Evolutionary conservation across 2,113 vertebrate species (phyloP).

Genomic region (Phodopus roborovskii): DNA sequence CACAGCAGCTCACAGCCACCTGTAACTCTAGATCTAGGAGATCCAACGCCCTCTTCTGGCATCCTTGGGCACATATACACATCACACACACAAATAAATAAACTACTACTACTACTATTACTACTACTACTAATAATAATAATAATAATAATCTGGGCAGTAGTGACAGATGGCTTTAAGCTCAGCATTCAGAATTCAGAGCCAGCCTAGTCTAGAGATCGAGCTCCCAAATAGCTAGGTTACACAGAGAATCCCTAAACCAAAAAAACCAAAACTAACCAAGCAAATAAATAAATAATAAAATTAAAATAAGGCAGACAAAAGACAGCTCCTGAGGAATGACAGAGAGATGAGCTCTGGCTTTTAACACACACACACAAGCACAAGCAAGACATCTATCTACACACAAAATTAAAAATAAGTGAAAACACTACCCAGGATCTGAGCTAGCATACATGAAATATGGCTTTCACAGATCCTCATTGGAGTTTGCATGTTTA

Average conservation of each 20-base stretch:
- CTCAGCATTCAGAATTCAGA: not conserved
- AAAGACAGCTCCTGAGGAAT: not conserved
- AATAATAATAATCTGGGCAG: not conserved
- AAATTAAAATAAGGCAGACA: not conserved
- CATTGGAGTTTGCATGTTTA: rapidly evolving
- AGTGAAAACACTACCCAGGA: not conserved
- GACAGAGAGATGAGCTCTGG: not conserved
- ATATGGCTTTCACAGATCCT: not conserved
- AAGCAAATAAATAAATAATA: not conserved
- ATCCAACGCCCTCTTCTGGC: too few species aligned
- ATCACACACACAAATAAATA: not conserved
- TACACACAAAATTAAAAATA: not conserved
- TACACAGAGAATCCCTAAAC: not conserved
- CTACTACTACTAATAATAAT: not conserved
- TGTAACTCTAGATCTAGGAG: not conserved
- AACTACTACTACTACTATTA: not conserved
- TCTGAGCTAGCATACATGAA: rapidly evolving
- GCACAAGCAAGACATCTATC: not conserved
- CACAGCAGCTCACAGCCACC: not conserved
- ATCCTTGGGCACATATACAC: too few species aligned
- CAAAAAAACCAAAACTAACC: not conserved
- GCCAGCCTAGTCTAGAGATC: not conserved
- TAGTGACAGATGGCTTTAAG: not conserved
- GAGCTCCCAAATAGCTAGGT: not conserved
- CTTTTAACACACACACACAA: not conserved